Base-by-base conservation (phyloP, 2,113 vertebrate species). In the Marcusenius ussheri region DNA sequence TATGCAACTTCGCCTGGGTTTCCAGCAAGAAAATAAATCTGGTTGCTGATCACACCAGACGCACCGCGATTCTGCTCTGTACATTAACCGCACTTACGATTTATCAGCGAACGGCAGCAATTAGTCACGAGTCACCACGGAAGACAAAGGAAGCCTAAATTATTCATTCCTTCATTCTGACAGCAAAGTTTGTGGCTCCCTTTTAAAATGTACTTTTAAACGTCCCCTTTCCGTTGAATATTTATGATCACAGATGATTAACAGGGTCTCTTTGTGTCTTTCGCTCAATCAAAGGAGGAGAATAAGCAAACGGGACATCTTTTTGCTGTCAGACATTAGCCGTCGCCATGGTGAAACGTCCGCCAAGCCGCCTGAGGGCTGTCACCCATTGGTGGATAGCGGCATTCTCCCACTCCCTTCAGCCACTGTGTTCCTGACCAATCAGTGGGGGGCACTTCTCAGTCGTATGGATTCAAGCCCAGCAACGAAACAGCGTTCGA, bases 221-320 rank as follows among this genome's bases (percentile, higher is more conserved):
- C 10, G 9, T 70, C 35, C 31, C 27, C 86, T 56, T 17, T 56
- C n/a, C 39, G 13, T n/a, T 88, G n/a, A 88, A 88, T 62, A 88
- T 88, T 88, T 51, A 53, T 87, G 85, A 87, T 51, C 85, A 87
- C 27, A 51, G 58, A 88, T 46, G 49, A 87, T 51, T 87, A 87
- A 87, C 85, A 53, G 24, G 49, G 31, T 53, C 31, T 27, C 31
- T 58, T 21, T 66, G 51, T 27, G 31, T 62, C 19, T 11, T 46
- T 31, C 17, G 3, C 87, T 88, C 87, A 88, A 27, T 62, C 87
- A 66, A 66, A 88, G 51, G 17, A 24, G 35, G 56, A 66, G 62
- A 88, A 88, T 1, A 21, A 66, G 35, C 35, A 17, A 42, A 19
- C 17, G 17, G 27, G 39, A 3, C 24, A 45, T 42, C 27, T 45